Conservation (phyloP, 2,113 vertebrate species). For the Colossoma macropomum region DNA sequence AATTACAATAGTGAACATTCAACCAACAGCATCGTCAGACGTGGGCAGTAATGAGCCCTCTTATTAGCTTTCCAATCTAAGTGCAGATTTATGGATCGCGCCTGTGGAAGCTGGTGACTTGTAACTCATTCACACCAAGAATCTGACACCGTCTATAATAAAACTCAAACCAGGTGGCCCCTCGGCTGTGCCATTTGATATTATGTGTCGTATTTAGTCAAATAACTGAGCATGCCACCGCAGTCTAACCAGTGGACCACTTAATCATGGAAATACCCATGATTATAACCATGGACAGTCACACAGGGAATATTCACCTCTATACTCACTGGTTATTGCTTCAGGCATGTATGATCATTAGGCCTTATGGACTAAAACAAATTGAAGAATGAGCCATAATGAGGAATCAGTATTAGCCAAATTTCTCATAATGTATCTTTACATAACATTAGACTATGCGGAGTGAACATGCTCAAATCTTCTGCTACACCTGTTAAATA, state of each 20-base stretch:
- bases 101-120: not conserved
- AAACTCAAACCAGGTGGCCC: conserved; percentile 7
- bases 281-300: not conserved
- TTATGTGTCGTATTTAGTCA: conserved; percentile 13
- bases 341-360: not conserved
- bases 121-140: conserved; percentile 27
- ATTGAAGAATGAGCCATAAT: not conserved
- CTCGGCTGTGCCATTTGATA: not conserved
- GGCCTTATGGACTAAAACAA: conserved; percentile 13
- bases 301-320: conserved; percentile 10
- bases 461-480: too few relatives aligned
- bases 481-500: too few relatives aligned
- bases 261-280: conserved; percentile 15
- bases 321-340: not conserved
- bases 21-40: not conserved
- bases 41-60: not conserved
- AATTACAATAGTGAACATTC: not conserved
- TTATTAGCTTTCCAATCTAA: conserved; percentile 2
- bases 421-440: too few relatives aligned
- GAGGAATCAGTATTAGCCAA: too few relatives aligned
- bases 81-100: conserved; percentile 21
- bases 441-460: too few relatives aligned
- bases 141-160: conserved; percentile 33
- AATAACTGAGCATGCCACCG: conserved; percentile 12
- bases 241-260: not conserved